Evolutionary conservation across 2,113 vertebrate species (phyloP), one percentile per base, ranked within the genome.

Genomic region (Bungarus multicinctus): DNA sequence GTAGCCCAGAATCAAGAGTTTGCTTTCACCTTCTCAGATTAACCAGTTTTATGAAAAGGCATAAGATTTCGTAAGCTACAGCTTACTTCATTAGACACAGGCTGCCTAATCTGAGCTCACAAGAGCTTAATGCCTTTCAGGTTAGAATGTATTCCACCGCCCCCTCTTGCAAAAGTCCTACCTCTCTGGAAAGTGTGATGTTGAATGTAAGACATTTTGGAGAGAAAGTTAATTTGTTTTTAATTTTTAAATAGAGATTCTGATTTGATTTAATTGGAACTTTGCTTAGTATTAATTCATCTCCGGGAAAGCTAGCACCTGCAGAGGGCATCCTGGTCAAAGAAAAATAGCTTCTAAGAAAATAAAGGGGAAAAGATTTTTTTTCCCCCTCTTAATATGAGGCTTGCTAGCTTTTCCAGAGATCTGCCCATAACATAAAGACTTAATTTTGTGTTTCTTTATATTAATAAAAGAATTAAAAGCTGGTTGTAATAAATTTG

Each of bases 391-490:
- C 18, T 18, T 69, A 69, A 69, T 69, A n/a, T 60, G 90, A 91
- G 57, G 39, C 45, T 11, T 27, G 89, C 20, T 4, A 25, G 6
- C 4, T 85, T 89, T 52, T 11, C 8, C 23, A 23, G 14, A 27
- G 88, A 91, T 52, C 23, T 92, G 85, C 86, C 90, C 91, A 93
- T 94, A 97, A 97, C 96, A 94, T 86, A 94, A 95, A 87, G 96
- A 96, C 94, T 95, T 96, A 91, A 45, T 95, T 96, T 95, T 96
- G 94, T 92, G 52, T 94, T 96, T 55, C 58, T 95, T 95, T 58
- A 50, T 95, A 95, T 96, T 97, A 97, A 96, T 97, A 96, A 96
- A 94, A 92, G 9, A 94, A 88, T 94, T 96, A 96, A 97, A 47
- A 18, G 69, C 85, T 93, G 39, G 27, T 27, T 30, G 89, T 94